Evolutionary conservation across 2,888 invertebrate species (phyloP), one percentile per base, ranked within the genome.

Genomic region (Ormyrus thymus): DNA sequence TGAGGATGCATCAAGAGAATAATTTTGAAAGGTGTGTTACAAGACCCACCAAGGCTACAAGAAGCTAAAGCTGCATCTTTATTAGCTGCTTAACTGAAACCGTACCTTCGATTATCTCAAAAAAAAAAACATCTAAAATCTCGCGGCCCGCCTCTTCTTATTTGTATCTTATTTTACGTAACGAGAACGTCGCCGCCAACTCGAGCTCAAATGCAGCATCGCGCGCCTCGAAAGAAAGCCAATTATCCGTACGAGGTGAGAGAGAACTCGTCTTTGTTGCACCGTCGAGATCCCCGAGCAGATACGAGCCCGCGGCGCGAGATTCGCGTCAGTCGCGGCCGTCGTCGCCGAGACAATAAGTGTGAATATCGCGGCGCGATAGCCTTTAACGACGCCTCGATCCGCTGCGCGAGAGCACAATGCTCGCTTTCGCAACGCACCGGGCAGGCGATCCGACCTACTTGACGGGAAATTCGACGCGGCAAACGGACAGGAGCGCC

Each of bases 231-330:
- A 75, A 71, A 53, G 65, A 70, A 79, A 75, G 79, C 65, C 75
- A 71, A 79, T 79, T 70, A 75, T 53, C 64, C 69, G 43, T n/a
- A 11, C 9, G 58, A 69, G 76, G n/a, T 61, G 70, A 69, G 59
- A 29, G 29, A 4, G 29, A 69, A 53, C 53, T 59, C 64, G 13
- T 70, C 65, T 66, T 75, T 65, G 65, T 74, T 53, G 43, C 10
- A 50, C 46, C 29, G 68, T 71, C 65, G 15, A 48, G 79, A 79
- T 79, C 1, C 46, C 13, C 56, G 61, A 0, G 56, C 29, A 66
- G 71, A 76, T 68, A 29, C 0, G 66, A 71, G 61, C 3, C 29
- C n/a, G n/a, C 5, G 15, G 11, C 8, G 56, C 29, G 55, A 74
- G 71, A 79, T 59, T 68, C 66, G 59, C 65, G 74, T 79, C 79